Base-by-base conservation (phyloP, 2,113 vertebrate genomes). In the Dendropsophus ebraccatus region DNA sequence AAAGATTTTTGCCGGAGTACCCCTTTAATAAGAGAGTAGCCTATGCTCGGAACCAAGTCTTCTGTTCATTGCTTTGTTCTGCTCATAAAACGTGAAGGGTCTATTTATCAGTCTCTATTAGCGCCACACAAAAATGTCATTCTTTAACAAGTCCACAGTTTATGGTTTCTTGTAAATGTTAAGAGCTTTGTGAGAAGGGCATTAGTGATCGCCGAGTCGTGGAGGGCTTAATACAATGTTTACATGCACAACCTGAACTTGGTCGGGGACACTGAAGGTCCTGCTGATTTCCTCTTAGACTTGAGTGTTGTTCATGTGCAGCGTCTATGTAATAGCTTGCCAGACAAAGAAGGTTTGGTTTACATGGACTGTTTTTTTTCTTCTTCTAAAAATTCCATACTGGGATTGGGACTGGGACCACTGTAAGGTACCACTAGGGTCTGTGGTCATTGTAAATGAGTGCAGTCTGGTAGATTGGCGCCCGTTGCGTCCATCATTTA, bases 1-100 rank as follows among this genome's bases (percentile, higher is more conserved):
- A n/a, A n/a, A n/a, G n/a, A n/a, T n/a, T n/a, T n/a, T n/a, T n/a
- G n/a, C n/a, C n/a, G n/a, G n/a, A n/a, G n/a, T n/a, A n/a, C n/a
- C n/a, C n/a, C n/a, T n/a, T n/a, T n/a, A 56, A 85, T 79, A 35
- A 80, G 72, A 80, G 76, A 58, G 84, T 54, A 49, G 49, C 10
- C 49, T 81, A 49, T 73, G 67, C 77, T 47, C 37, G 2, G 69
- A 79, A 78, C 49, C 16, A 41, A 54, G 76, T 52, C 56, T 69
- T 32, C 60, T 79, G 23, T 85, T 77, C 76, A 84, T 67, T 77
- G 56, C 65, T 70, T 82, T 37, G 47, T 37, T 52, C n/a, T 54
- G 49, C 75, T 54, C 75, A 79, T 85, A 72, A 85, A 84, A 45
- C 47, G 2, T 45, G 50, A 85, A 58, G n/a, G 30, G 62, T 37